phyloP scores from a whole-genome alignment of 2,113 vertebrate species.

The Oreotragus oreotragus region DNA sequence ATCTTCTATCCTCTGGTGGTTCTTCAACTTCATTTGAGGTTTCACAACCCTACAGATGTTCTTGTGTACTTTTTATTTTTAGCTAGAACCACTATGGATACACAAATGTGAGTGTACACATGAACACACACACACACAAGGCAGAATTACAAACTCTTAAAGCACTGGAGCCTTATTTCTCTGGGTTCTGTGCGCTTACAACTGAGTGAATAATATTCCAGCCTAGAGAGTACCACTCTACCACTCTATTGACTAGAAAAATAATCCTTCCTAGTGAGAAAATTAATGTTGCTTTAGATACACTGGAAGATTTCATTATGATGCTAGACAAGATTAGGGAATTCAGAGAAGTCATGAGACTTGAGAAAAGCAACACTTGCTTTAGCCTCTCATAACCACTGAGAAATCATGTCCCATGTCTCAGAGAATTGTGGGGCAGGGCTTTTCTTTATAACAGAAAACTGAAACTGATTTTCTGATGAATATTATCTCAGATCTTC shows the following conservation, averaged over 20 bases:
- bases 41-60: not conserved
- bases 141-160: not conserved
- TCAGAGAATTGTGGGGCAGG: not conserved
- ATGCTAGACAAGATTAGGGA: not conserved
- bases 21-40: not conserved
- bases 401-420: not conserved
- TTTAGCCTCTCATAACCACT: not conserved
- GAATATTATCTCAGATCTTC: not conserved
- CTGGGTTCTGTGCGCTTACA: not conserved
- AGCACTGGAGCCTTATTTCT: not conserved
- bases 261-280: not conserved
- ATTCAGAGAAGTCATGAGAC: not conserved
- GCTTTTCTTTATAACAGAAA: not conserved
- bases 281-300: not conserved
- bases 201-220: not conserved
- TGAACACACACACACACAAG: not conserved
- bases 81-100: not conserved
- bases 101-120: not conserved
- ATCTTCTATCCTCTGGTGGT: not conserved
- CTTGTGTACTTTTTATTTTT: not conserved
- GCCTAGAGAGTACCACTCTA: not conserved
- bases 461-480: not conserved
- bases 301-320: not conserved
- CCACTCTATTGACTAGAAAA: not conserved
- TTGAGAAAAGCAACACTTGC: not conserved